phyloP scores from a whole-genome alignment of 2,888 invertebrate genomes.

The Pristionchus japonicus region DNA sequence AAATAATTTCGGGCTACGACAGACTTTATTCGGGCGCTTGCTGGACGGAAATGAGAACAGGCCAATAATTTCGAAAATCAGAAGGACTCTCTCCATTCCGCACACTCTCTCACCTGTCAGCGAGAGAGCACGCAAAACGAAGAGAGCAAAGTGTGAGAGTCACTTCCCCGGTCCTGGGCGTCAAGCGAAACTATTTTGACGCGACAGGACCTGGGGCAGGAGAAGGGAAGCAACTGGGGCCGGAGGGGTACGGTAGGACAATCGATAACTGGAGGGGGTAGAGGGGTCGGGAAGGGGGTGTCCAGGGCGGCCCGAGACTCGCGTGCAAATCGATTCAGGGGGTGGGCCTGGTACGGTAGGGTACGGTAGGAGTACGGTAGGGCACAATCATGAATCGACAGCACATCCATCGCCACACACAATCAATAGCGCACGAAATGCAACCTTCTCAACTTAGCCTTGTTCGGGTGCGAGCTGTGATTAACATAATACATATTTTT shows the following conservation, averaged over 20 bases:
- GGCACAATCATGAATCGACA: background rate
- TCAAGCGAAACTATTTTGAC: background rate
- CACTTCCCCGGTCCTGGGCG: background rate
- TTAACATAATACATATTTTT: background rate
- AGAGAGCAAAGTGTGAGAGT: background rate
- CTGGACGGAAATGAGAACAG: background rate
- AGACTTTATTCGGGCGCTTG: background rate
- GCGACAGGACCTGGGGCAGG: background rate
- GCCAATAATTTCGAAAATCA: background rate
- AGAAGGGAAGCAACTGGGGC: background rate
- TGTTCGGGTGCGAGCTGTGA: background rate
- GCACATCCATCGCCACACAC: background rate
- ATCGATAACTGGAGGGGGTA: background rate
- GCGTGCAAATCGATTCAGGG: background rate
- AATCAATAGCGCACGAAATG: background rate
- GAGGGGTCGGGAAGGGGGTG: background rate
- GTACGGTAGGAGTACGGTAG: background rate
- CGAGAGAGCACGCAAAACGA: background rate
- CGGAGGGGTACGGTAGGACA: background rate
- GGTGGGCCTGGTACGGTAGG: too few species aligned
- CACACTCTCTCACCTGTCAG: background rate
- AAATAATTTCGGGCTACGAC: background rate
- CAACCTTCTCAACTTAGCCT: conserved; percentile 37
- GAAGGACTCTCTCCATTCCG: too few species aligned
- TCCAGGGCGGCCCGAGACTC: conserved; percentile 12